These are phyloP conservation scores for Papilio xuthus DNA, from an alignment of 1,140 invertebrate genomes.

Conservation along the genomic window DNA sequence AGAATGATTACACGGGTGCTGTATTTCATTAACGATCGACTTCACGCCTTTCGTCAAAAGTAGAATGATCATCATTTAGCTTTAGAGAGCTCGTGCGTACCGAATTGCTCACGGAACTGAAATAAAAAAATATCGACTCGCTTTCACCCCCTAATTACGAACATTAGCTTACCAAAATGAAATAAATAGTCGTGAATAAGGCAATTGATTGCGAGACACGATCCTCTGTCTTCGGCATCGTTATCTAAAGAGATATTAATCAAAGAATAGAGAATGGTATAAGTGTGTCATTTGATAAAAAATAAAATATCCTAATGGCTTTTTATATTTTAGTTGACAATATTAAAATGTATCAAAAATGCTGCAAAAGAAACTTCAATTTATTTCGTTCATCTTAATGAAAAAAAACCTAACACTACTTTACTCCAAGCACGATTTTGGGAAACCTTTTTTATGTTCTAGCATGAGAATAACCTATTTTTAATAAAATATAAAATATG, in stretches of 20 bases:
- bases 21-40: conserved; percentile 24
- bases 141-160: conserved; percentile 73
- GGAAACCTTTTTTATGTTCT: no score
- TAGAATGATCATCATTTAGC: conserved; percentile 39
- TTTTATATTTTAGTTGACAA: not conserved
- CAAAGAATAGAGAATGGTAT: not conserved
- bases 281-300: conserved; percentile 16
- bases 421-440: not conserved
- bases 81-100: conserved; percentile 51
- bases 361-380: not conserved
- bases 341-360: not conserved
- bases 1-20: conserved; percentile 19
- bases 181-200: conserved; percentile 48
- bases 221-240: not conserved
- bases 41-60: conserved; percentile 46
- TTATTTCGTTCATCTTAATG: not conserved
- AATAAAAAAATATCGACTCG: conserved; percentile 45
- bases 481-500: no score
- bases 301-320: not conserved
- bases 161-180: conserved; percentile 55
- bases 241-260: conserved; percentile 2
- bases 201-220: not conserved
- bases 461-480: no score
- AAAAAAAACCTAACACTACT: not conserved
- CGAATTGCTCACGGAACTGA: conserved; percentile 56